A percentile compares a stretch with the other conserved stretches of the same genome.
phyloP scores from a whole-genome alignment of 2,113 vertebrate species.

The Pionites leucogaster region DNA sequence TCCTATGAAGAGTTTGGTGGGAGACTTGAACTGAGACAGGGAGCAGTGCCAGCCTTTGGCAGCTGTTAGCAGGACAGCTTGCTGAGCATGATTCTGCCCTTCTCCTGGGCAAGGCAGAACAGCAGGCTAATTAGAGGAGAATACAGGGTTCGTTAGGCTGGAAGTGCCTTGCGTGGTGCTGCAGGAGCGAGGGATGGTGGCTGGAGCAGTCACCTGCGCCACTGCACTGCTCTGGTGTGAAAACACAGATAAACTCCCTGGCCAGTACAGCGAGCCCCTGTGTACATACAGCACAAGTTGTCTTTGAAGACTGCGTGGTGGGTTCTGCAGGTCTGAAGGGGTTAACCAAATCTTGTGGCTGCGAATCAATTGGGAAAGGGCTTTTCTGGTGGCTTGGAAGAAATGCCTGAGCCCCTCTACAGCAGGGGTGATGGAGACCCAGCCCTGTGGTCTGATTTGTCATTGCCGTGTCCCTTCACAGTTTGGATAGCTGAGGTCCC shows the following conservation, averaged over 20 bases:
- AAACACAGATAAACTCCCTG: background rate
- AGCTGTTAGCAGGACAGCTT: background rate
- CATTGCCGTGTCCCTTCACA: background rate
- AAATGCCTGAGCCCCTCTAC: background rate
- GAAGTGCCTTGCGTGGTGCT: background rate
- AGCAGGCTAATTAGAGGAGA: background rate
- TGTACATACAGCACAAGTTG: rapidly evolving
- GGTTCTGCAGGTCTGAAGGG: background rate
- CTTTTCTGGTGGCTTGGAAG: background rate
- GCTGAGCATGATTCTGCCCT: background rate
- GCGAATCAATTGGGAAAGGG: background rate
- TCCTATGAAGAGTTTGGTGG: background rate
- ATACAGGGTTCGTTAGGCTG: background rate
- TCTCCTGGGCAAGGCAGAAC: constrained; percentile 25
- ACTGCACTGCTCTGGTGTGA: background rate
- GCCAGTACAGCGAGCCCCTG: rapidly evolving
- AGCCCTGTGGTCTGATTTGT: background rate
- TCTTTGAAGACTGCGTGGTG: background rate
- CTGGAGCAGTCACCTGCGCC: background rate
- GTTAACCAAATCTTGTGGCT: background rate
- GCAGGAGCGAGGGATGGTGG: rapidly evolving
- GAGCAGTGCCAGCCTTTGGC: background rate
- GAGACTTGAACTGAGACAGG: background rate
- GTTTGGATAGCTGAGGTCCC: background rate
- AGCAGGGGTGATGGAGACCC: background rate